Base-by-base conservation (phyloP, 2,797 vertebrate genomes). In the Clamator glandarius region DNA sequence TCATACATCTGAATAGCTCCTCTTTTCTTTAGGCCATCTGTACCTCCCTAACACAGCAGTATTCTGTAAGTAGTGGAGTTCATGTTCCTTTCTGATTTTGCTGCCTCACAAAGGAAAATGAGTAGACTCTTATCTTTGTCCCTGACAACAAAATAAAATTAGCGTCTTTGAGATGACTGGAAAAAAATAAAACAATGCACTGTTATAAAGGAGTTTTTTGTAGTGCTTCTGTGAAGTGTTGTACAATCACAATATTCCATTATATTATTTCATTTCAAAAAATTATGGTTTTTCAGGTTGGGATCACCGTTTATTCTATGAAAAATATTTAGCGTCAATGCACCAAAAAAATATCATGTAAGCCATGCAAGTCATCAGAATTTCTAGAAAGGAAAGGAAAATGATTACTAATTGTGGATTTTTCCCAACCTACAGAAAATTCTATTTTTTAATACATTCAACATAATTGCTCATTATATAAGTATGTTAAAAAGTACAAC, bases 401-500 rank as follows among this genome's bases (percentile, higher is more conserved):
- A 31, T 9, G 21, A 87, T 89, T 87, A 68, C 70, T 70, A 91
- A 63, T 85, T 70, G 57, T 82, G 46, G 87, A 81, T 76, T 86
- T 93, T 80, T 84, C 95, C 36, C 64, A 95, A 77, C 80, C 90
- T 69, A 81, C 85, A 73, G 64, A 69, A 59, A 90, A 79, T 76
- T 85, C 87, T 93, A 62, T 89, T 94, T 92, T 35, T 94, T n/a
- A 96, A 63, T 67, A 21, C 61, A 79, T 86, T 93, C 59, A 77
- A 84, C 85, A 67, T 94, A 95, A 87, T 72, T 91, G 44, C 35
- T 92, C 63, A 90, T 95, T 95, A 95, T 95, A 86, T 92, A 95
- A 89, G 68, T 87, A 91, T 90, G 87, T 91, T 96, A 95, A 96
- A 97, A 96, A 89, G 69, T 81, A 42, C 93, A 96, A 87, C 94